phyloP scores from a whole-genome alignment of 1,140 invertebrate genomes.

The Trichonephila inaurata region DNA sequence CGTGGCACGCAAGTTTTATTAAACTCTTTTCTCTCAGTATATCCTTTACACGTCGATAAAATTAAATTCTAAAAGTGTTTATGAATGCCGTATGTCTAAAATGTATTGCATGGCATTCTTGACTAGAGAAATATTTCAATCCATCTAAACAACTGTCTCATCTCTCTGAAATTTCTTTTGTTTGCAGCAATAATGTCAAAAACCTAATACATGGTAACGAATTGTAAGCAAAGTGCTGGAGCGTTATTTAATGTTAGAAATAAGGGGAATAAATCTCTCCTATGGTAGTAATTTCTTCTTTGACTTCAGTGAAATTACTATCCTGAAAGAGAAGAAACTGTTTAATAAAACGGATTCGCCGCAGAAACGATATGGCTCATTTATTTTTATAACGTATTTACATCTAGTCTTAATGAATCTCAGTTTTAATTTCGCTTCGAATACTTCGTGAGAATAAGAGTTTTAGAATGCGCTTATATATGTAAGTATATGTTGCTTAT shows the following conservation, averaged over 20 bases:
- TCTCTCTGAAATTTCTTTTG: too few species aligned
- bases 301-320: background rate
- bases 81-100: too few species aligned
- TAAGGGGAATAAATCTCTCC: background rate
- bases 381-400: background rate
- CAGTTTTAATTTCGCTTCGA: background rate
- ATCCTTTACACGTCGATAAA: too few species aligned
- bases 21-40: too few species aligned
- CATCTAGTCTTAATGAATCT: background rate
- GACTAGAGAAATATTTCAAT: too few species aligned
- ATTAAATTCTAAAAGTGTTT: too few species aligned
- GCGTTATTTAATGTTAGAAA: background rate
- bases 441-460: background rate
- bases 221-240: background rate
- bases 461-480: background rate
- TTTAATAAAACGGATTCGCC: background rate
- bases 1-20: too few species aligned
- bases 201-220: background rate
- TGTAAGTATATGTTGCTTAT: too few species aligned
- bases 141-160: too few species aligned
- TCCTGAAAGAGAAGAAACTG: background rate
- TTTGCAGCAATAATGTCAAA: background rate
- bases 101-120: too few species aligned
- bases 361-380: background rate
- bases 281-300: background rate